Conservation (phyloP, 2,888 invertebrate species). For the Acronicta aceris region DNA sequence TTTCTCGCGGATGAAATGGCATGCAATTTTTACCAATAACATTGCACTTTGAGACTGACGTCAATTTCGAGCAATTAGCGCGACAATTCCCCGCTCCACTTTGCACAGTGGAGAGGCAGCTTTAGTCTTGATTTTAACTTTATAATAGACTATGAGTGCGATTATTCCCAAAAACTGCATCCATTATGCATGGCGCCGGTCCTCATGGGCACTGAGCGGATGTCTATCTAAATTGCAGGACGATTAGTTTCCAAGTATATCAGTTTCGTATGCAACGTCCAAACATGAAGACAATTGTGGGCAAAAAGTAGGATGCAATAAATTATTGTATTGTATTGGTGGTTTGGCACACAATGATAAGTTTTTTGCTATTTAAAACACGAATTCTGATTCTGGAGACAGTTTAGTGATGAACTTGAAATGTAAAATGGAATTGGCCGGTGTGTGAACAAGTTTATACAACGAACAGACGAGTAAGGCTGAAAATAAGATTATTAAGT, state of each 20-base stretch:
- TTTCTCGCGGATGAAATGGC: too few relatives aligned
- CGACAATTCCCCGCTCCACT: too few relatives aligned
- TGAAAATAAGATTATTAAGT: too few relatives aligned
- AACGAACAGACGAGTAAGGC: too few relatives aligned
- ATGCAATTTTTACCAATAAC: too few relatives aligned
- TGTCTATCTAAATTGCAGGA: constrained; percentile 81
- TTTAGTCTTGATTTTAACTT: not conserved
- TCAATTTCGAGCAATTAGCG: too few relatives aligned
- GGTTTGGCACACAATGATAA: constrained; percentile 49
- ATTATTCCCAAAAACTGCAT: constrained; percentile 49
- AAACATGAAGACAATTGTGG: constrained; percentile 49
- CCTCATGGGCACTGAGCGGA: constrained; percentile 69
- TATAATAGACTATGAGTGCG: constrained; percentile 8
- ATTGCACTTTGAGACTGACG: too few relatives aligned
- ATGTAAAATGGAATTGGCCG: constrained; percentile 38
- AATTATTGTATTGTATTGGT: constrained; percentile 52
- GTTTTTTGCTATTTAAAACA: constrained; percentile 43
- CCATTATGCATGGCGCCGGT: constrained; percentile 68
- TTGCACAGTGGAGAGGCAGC: not conserved
- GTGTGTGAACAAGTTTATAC: constrained; percentile 21
- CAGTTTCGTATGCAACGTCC: constrained; percentile 62
- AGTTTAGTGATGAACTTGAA: constrained; percentile 9
- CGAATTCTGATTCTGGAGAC: constrained; percentile 43
- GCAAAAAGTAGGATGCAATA: constrained; percentile 60
- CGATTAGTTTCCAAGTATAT: constrained; percentile 83